phyloP scores from a whole-genome alignment of 2,797 vertebrate genomes.

The Premnoplex brunnescens region DNA sequence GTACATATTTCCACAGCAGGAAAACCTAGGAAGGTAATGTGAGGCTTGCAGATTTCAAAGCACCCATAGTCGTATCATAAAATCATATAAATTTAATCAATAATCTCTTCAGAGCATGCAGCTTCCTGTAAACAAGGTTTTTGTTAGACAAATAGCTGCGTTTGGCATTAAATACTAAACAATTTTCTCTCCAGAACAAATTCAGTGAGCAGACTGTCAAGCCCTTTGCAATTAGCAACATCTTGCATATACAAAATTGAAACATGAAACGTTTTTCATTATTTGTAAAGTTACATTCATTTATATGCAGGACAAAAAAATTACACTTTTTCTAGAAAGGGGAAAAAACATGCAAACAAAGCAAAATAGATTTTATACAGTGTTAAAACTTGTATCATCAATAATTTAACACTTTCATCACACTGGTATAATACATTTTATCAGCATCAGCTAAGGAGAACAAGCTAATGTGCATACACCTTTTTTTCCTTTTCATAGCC shows the following conservation, averaged over 20 bases:
- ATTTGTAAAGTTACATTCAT: neutral
- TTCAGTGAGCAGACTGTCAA: conserved; percentile 49
- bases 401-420: neutral
- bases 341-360: neutral
- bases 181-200: conserved; percentile 35
- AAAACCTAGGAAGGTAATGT: neutral
- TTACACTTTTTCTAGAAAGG: neutral
- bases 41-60: conserved; percentile 2
- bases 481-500: neutral
- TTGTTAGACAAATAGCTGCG: conserved; percentile 1
- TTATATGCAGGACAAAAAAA: neutral
- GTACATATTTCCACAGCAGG: neutral
- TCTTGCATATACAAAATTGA: conserved; percentile 20
- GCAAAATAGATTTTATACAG: neutral
- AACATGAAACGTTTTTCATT: neutral
- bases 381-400: neutral
- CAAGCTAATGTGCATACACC: neutral
- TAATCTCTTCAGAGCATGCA: neutral
- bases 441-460: neutral
- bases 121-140: neutral
- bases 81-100: conserved; percentile 11
- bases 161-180: neutral
- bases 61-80: neutral
- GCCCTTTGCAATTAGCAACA: conserved; percentile 52
- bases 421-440: neutral